A percentile compares a stretch with the other conserved stretches of the same genome.
Conservation (phyloP, 2,113 vertebrate species). For the Lagenorhynchus albirostris region DNA sequence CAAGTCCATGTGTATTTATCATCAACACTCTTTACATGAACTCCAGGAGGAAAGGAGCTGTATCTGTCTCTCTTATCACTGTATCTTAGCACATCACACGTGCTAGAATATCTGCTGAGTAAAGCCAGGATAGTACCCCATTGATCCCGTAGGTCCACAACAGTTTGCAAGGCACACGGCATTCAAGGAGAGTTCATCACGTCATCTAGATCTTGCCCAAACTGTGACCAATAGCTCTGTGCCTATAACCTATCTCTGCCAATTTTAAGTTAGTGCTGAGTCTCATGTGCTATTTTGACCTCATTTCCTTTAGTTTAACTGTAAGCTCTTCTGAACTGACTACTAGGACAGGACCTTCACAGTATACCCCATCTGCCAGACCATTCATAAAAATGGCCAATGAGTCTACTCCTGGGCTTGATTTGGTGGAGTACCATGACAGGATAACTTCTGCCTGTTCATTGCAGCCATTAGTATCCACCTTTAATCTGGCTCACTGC, state of each 20-base stretch:
- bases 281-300: background rate
- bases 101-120: background rate
- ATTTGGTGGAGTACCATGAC: background rate
- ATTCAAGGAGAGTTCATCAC: background rate
- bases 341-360: background rate
- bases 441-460: background rate
- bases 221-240: background rate
- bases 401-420: background rate
- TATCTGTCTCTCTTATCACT: background rate
- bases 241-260: background rate
- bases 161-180: background rate
- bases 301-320: background rate
- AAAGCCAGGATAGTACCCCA: background rate
- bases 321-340: background rate
- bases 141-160: background rate
- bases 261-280: background rate
- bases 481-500: background rate
- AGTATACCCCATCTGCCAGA: background rate
- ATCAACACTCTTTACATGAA: background rate
- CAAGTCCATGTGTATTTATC: background rate
- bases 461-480: background rate
- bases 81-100: background rate
- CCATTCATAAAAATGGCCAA: background rate
- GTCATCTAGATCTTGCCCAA: background rate
- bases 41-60: background rate